These are phyloP conservation scores for Hucho hucho DNA, from an alignment of 2,113 vertebrate species.

Conservation along the genomic window DNA sequence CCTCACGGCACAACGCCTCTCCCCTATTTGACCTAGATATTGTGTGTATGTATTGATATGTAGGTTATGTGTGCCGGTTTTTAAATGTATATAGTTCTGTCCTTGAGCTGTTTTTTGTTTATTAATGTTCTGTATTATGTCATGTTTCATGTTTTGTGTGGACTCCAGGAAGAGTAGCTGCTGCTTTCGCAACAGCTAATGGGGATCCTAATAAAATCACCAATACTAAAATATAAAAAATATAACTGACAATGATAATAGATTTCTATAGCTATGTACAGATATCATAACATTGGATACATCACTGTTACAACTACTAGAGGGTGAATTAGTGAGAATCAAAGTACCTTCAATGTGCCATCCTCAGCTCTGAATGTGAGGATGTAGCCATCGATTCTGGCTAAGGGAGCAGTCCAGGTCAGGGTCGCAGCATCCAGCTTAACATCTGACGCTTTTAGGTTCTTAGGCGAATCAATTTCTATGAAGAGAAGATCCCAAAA, in stretches of 20 bases:
- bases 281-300: neutral
- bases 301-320: neutral
- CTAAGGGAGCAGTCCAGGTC: conserved; percentile 81
- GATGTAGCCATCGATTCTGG: conserved; percentile 80
- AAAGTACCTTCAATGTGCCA: conserved; percentile 74
- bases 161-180: too few species aligned
- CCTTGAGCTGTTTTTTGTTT: too few species aligned
- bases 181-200: too few species aligned
- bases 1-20: too few species aligned
- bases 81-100: too few species aligned
- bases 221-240: neutral
- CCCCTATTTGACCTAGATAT: too few species aligned
- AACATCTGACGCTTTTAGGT: conserved; percentile 72
- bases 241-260: neutral
- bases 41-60: too few species aligned
- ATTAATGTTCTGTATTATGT: too few species aligned
- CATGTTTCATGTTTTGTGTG: too few species aligned
- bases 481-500: conserved; percentile 19
- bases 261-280: neutral
- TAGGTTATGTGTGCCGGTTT: too few species aligned
- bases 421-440: conserved; percentile 66
- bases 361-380: conserved; percentile 76
- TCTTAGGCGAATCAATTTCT: conserved; percentile 84
- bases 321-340: neutral
- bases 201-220: neutral